Conservation (phyloP, 1,140 invertebrate genomes). For the Drosophila melanogaster region DNA sequence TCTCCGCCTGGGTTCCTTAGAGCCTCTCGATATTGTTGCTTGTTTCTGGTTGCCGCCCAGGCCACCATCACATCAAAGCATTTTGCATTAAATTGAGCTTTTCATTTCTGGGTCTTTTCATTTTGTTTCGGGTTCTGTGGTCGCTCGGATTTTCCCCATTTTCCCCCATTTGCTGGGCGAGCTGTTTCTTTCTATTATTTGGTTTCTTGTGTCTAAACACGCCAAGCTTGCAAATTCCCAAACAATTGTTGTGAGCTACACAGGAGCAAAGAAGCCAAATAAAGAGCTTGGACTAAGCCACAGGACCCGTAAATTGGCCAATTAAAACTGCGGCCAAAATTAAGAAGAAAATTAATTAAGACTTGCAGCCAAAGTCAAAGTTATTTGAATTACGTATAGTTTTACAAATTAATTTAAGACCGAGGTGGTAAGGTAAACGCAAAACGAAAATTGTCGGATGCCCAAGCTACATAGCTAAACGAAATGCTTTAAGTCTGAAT, state of each 20-base stretch:
- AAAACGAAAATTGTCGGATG: background rate
- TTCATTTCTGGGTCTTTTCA: slow-evolving; percentile 60
- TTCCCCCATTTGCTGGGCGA: slow-evolving; percentile 10
- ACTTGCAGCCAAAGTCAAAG: slow-evolving; percentile 38
- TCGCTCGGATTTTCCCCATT: slow-evolving; percentile 30
- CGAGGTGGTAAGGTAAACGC: slow-evolving; percentile 7
- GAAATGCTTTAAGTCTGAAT: background rate
- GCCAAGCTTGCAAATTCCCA: slow-evolving; percentile 65
- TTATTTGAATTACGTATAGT: slow-evolving; percentile 25
- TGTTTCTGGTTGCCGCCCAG: slow-evolving; percentile 31
- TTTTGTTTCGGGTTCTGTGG: slow-evolving; percentile 51
- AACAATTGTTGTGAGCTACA: slow-evolving; percentile 56
- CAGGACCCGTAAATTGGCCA: slow-evolving; percentile 68
- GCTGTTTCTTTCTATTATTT: slow-evolving; percentile 46
- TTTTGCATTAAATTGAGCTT: slow-evolving; percentile 78
- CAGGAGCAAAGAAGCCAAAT: slow-evolving; percentile 22
- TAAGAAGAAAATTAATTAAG: too few species aligned
- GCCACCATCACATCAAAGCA: slow-evolving; percentile 81
- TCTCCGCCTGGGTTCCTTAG: slow-evolving; percentile 34
- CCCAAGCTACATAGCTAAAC: too few species aligned
- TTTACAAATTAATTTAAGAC: slow-evolving; percentile 32
- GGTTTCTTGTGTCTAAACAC: slow-evolving; percentile 75
- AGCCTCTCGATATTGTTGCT: slow-evolving; percentile 6
- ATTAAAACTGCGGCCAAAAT: slow-evolving; percentile 69
- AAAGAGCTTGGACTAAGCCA: slow-evolving; percentile 21